Evolutionary conservation across 1,140 invertebrate species (phyloP).

Genomic region (Zaprionus vittiger): DNA sequence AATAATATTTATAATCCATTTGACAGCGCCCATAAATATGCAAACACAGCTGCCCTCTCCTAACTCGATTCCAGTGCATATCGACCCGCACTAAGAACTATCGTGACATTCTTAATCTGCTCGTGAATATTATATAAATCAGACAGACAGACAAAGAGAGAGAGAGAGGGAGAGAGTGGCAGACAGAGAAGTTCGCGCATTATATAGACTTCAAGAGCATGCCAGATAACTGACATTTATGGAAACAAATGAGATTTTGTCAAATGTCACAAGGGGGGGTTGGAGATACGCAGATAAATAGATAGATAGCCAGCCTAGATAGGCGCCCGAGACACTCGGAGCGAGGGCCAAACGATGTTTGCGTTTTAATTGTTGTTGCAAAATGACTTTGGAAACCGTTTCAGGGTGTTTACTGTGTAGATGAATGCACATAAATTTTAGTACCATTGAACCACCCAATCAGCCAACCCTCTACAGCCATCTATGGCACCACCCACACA

Average conservation of each 20-base stretch:
- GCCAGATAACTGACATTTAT: constrained; percentile 65
- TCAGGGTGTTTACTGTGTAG: constrained; percentile 62
- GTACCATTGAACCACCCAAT: constrained; percentile 26
- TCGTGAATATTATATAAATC: constrained; percentile 72
- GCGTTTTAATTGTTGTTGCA: constrained; percentile 69
- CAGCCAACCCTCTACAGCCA: constrained; percentile 13
- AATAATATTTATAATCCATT: constrained; percentile 43
- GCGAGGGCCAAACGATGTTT: constrained; percentile 48
- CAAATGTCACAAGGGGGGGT: constrained; percentile 21
- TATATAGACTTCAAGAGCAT: constrained; percentile 67
- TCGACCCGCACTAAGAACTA: constrained; percentile 44
- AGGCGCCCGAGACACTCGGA: not conserved
- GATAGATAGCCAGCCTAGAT: constrained; percentile 13
- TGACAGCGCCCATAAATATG: constrained; percentile 50
- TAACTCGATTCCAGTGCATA: constrained; percentile 28
- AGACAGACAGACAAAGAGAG: constrained; percentile 23
- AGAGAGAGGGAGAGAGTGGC: not conserved
- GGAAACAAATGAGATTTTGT: constrained; percentile 74
- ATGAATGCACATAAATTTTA: constrained; percentile 70
- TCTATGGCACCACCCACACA: constrained; percentile 41
- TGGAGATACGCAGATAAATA: not conserved
- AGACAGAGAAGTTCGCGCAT: constrained; percentile 30
- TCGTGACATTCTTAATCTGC: constrained; percentile 37
- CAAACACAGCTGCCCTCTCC: constrained; percentile 26
- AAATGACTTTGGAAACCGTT: constrained; percentile 64